phyloP scores from a whole-genome alignment of 2,113 vertebrate species.

The Serinus canaria region DNA sequence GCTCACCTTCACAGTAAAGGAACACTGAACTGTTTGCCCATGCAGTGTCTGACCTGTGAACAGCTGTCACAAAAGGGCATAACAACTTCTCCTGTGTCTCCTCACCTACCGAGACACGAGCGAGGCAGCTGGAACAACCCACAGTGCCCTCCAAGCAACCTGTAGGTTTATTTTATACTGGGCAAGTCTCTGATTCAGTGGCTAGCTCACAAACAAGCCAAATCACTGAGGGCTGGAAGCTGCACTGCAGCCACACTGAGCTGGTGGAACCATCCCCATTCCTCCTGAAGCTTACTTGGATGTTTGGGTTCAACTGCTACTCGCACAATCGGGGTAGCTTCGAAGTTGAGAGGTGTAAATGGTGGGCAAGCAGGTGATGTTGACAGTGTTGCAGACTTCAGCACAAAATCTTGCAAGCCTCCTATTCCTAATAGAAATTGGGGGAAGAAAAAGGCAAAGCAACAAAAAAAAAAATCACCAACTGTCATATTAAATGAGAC shows the following conservation, averaged over 20 bases:
- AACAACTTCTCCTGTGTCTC: background rate
- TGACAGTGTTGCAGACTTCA: conserved; percentile 93
- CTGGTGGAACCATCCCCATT: background rate
- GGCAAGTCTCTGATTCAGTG: background rate
- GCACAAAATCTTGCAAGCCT: conserved; percentile 88
- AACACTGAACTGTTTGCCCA: background rate
- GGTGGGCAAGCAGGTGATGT: conserved; percentile 84
- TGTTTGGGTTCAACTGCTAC: conserved; percentile 94
- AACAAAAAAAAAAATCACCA: background rate
- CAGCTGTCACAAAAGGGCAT: background rate
- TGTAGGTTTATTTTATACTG: background rate
- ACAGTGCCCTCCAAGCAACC: background rate
- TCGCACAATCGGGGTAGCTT: conserved; percentile 91
- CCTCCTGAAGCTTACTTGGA: conserved; percentile 81
- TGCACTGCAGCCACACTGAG: background rate
- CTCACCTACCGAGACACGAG: background rate
- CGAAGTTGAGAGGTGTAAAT: conserved; percentile 90
- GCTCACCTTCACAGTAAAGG: background rate
- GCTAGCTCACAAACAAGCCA: background rate
- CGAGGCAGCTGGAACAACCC: background rate
- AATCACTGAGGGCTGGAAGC: background rate
- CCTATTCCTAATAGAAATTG: conserved; percentile 82
- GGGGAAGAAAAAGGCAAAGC: background rate
- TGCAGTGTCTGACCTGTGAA: background rate
- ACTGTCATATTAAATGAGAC: background rate